These are phyloP conservation scores for Ariopsis seemanni DNA, from an alignment of 2,113 vertebrate species.

Conservation along the genomic window DNA sequence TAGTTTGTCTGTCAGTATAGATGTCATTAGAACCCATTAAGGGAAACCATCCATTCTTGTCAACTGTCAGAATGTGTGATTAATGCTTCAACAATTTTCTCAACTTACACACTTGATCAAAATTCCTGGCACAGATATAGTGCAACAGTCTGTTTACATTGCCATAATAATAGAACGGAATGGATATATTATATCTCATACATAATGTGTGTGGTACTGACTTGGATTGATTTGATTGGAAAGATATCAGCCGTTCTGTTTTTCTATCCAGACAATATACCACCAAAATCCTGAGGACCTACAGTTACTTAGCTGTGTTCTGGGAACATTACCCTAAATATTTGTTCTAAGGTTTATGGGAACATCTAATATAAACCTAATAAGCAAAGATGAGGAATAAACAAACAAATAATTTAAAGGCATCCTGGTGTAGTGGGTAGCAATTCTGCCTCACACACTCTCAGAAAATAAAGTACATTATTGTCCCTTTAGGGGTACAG, in stretches of 20 bases:
- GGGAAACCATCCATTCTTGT: slow-evolving; percentile 35
- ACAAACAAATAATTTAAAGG: not conserved
- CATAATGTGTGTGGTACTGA: slow-evolving; percentile 59
- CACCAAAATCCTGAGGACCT: slow-evolving; percentile 62
- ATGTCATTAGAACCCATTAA: slow-evolving; percentile 32
- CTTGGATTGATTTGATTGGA: slow-evolving; percentile 61
- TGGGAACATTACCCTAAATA: slow-evolving; percentile 14
- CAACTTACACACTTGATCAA: slow-evolving; percentile 64
- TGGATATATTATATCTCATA: slow-evolving; percentile 63
- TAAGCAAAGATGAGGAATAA: not conserved
- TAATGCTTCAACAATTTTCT: slow-evolving; percentile 36
- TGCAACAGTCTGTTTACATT: slow-evolving; percentile 66
- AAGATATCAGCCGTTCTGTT: slow-evolving; percentile 62
- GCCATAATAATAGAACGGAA: slow-evolving; percentile 66
- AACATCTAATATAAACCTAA: not conserved
- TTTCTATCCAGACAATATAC: slow-evolving; percentile 62
- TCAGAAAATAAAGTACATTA: too few species aligned
- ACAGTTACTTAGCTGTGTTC: slow-evolving; percentile 54
- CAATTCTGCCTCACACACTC: not conserved
- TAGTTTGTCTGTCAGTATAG: slow-evolving; percentile 28
- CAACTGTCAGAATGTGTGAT: slow-evolving; percentile 40
- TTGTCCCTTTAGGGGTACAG: too few species aligned
- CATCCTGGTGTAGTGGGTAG: not conserved
- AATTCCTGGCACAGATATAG: slow-evolving; percentile 62
- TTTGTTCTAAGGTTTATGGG: not conserved